Evolutionary conservation across 2,888 invertebrate genomes (phyloP), one percentile per base, ranked within the genome.

Genomic region (Gibbula magus): DNA sequence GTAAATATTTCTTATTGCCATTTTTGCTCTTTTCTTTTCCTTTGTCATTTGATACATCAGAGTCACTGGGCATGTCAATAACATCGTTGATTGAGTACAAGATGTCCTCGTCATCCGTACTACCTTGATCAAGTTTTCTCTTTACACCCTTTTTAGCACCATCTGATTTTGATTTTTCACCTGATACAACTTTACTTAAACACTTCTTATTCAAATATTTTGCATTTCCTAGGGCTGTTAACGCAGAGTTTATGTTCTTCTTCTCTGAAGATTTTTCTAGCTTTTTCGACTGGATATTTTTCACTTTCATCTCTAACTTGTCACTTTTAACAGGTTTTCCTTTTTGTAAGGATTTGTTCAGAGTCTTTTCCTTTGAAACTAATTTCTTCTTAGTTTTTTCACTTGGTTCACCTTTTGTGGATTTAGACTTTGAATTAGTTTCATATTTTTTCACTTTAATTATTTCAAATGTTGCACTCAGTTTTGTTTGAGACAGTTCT

Each of bases 41-140:
- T 25, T 74, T 52, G 20, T 29, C 45, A 74, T 45, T 52, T 52
- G 29, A 39, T 3, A 74, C 13, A 13, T 35, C 45, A 18, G 45
- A 52, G 2, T 35, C 29, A 52, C 52, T 18, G 3, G 51, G 74
- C 56, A 25, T 29, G 39, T 70, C 61, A 25, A 51, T 51, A 39
- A 51, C 51, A 75, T 77, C 74, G 66, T 77, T 85, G 22, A 89
- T 79, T 0, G 87, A 88, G 82, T 88, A 89, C 54, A 88, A 78
- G 75, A 88, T 80, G 73, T 85, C 86, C 77, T 87, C 86, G 81
- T 88, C 88, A 81, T 81, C 81, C 32, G 84, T 82, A 79, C 80
- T 54, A 13, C 52, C 76, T 39, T 35, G 56, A 16, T 52, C 56
- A 56, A 4, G 2, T 39, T 77, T 78, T 7, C 73, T 67, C 13